These are phyloP conservation scores for Lepilemur septentrionalis DNA, from an alignment of 2,797 vertebrate genomes.

Conservation along the genomic window DNA sequence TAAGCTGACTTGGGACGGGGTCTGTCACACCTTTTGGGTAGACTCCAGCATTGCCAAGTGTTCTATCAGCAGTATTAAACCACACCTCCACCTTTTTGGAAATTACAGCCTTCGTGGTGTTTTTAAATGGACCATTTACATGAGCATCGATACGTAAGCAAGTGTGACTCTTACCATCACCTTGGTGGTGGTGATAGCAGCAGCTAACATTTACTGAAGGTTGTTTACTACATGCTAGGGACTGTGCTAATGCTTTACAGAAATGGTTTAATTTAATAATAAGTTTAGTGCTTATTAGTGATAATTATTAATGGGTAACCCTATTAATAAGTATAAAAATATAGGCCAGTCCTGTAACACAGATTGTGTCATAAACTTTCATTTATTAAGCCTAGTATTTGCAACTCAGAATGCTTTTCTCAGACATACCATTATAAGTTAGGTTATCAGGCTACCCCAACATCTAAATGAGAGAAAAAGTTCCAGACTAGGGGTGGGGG, in stretches of 20 bases:
- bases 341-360: background rate
- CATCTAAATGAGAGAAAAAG: background rate
- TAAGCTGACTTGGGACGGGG: background rate
- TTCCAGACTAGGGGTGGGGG: background rate
- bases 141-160: background rate
- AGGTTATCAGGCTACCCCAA: background rate
- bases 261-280: slow-evolving; percentile 39
- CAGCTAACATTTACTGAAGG: background rate
- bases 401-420: background rate
- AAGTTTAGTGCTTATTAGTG: slow-evolving; percentile 48
- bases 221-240: background rate
- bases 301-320: slow-evolving; percentile 22
- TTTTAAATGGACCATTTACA: background rate
- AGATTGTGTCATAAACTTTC: background rate
- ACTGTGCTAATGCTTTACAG: background rate
- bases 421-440: background rate
- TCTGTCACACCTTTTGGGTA: background rate
- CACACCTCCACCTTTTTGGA: background rate
- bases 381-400: background rate
- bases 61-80: background rate
- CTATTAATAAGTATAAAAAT: slow-evolving; percentile 37
- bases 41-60: background rate
- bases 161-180: background rate
- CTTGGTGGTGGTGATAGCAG: background rate
- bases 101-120: background rate